Percentiles rank a stretch among this genome's conserved stretches.
These are phyloP conservation scores for Trididemnum clinides DNA, from an alignment of 23 tunicate species.

Conservation along the genomic window DNA sequence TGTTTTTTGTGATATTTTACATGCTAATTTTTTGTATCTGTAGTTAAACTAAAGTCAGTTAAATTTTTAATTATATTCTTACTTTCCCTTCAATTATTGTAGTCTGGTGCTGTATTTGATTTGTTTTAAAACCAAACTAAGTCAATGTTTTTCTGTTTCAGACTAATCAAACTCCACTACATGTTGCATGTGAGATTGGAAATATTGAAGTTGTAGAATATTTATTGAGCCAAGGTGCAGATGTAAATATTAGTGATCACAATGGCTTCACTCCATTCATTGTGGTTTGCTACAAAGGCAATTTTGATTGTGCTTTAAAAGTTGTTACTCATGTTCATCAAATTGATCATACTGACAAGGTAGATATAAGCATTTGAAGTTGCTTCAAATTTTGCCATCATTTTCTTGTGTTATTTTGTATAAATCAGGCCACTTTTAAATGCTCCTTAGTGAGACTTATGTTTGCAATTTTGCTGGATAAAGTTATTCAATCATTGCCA, in stretches of 20 bases:
- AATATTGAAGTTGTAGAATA: constrained; percentile 14
- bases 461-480: too few species aligned
- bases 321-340: background rate
- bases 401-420: background rate
- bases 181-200: constrained; percentile 47
- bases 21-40: too few species aligned
- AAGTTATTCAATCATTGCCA: too few species aligned
- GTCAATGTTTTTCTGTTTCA: constrained; percentile 12
- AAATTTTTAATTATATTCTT: background rate
- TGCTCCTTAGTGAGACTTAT: background rate
- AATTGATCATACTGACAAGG: constrained; percentile 35
- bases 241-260: constrained; percentile 15
- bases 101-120: background rate
- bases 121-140: background rate
- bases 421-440: background rate
- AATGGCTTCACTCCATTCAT: constrained; percentile 61
- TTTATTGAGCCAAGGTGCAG: constrained; percentile 26
- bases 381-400: too few species aligned
- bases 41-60: too few species aligned
- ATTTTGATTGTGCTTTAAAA: constrained; percentile 15
- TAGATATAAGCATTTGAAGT: constrained; percentile 9
- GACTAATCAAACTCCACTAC: constrained; percentile 70
- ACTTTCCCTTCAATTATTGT: background rate
- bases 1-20: too few species aligned
- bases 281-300: constrained; percentile 42